Evolutionary conservation across 1,140 invertebrate genomes (phyloP), one percentile per base, ranked within the genome.

Genomic region (Drosophila ficusphila): DNA sequence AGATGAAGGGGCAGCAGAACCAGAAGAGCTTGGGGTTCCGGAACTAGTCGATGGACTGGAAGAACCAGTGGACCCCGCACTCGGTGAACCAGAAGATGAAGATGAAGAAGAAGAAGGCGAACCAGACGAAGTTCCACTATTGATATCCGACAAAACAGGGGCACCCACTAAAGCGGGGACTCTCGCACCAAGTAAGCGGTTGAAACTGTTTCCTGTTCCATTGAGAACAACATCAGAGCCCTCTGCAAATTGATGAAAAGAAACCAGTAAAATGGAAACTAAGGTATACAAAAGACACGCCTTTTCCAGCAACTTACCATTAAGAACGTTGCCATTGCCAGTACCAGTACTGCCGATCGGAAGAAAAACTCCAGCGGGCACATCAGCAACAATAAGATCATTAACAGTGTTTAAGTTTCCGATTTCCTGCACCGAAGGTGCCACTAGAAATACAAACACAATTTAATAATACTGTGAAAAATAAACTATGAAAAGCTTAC

Each of bases 391-490:
- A 23, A 42, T n/a, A 7, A 23, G n/a, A 21, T 23, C 41, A 23
- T 42, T 42, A 12, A 25, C 6, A 8, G n/a, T 4, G 19, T 42
- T 42, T 7, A 8, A 1, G 4, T 8, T 12, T 1, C 41, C 41
- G 3, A 8, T 19, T 7, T 8, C n/a, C 6, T 12, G 2, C 11
- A 42, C 11, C 3, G 19, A 21, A 21, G 16, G 18, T 2, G 8
- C 60, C 9, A 64, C 56, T 60, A 31, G 14, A 12, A 31, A 34
- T 5, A 8, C 0, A 41, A 36, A 51, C n/a, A 7, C 29, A 33
- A n/a, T 5, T 1, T 14, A 38, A 21, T 31, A 21, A 31, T 9
- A 5, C 1, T 1, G 2, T 9, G 7, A 2, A 21, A 16, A 16
- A 21, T 1, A 44, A 23, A 23, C 2, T 14, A 0, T 2, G 3